Base-by-base conservation (phyloP, 2,113 vertebrate species). In the Daboia siamensis region DNA sequence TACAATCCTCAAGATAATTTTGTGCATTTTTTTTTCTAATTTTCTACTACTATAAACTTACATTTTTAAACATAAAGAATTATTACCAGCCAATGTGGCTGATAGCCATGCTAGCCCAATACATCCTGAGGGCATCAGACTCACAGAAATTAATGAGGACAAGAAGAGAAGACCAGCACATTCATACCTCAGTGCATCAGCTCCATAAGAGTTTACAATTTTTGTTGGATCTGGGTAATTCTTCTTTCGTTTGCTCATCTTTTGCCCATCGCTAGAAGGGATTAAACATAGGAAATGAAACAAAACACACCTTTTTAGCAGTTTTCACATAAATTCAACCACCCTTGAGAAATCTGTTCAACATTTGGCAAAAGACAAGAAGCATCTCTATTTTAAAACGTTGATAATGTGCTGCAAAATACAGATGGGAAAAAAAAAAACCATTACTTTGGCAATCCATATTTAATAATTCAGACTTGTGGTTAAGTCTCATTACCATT, bases 181-280 rank as follows among this genome's bases (percentile, higher is more conserved):
- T 93, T 51, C 94, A 15, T 94, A 99, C 99, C 99, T 98, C 94
- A 99, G 98, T 21, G 99, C 99, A 95, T 99, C 99, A 0, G 99
- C 99, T 84, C 99, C 99, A 0, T 99, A 99, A 94, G 87, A 98
- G 91, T 98, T 96, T 94, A 99, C 98, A 91, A 99, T 95, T 9
- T 96, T 93, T 91, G 97, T 95, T 0, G 99, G 99, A 94, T 99
- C 99, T 0, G 99, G 99, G 74, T 99, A 99, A 96, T 99, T 99
- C 98, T 99, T 99, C 97, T 99, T 99, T 56, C 99, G 98, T 96
- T 99, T 99, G 97, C 99, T 99, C 99, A 99, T 99, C 97, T 99
- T 99, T 95, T 99, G 99, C 91, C 99, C 99, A 97, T 99, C 99
- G 93, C 99, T 99, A 95, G 86, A 95, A 97, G 96, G 94, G 88